Conservation (phyloP, 1,140 invertebrate species). For the Dinoponera quadriceps region DNA sequence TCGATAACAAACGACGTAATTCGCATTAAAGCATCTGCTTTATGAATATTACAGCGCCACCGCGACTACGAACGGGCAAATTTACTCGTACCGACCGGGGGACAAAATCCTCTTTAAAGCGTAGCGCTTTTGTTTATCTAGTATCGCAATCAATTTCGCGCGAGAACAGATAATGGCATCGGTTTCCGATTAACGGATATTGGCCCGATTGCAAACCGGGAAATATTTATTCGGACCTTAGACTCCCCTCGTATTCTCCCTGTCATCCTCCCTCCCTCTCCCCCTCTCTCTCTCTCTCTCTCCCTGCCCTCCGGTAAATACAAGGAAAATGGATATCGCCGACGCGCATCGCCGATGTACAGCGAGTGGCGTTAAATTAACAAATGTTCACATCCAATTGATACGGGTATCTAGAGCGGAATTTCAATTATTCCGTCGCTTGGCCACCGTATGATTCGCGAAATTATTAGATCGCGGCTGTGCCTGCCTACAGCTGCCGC, state of each 20-base stretch:
- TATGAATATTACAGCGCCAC: constrained; percentile 16
- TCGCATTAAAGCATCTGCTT: constrained; percentile 23
- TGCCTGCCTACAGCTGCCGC: background rate
- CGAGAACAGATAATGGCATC: constrained; percentile 29
- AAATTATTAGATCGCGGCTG: constrained; percentile 63
- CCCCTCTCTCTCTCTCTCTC: no score
- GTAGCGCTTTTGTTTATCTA: constrained; percentile 7
- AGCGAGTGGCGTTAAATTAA: constrained; percentile 63
- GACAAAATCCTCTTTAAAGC: constrained; percentile 28
- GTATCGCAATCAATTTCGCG: constrained; percentile 25
- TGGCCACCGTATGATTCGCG: constrained; percentile 32
- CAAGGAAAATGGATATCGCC: constrained; percentile 39
- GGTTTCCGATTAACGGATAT: constrained; percentile 35
- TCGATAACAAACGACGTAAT: constrained; percentile 22
- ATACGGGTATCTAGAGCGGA: constrained; percentile 43
- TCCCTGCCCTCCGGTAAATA: background rate
- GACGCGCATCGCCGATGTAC: background rate
- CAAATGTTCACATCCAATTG: constrained; percentile 46
- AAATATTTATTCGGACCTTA: constrained; percentile 56
- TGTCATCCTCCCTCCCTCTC: no score
- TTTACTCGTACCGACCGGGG: background rate
- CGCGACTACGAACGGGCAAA: background rate
- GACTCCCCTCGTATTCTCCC: background rate
- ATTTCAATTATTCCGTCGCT: constrained; percentile 66
- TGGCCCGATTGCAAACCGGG: constrained; percentile 11